Evolutionary conservation across 2,888 invertebrate species (phyloP).

Genomic region (Tachina grossa): DNA sequence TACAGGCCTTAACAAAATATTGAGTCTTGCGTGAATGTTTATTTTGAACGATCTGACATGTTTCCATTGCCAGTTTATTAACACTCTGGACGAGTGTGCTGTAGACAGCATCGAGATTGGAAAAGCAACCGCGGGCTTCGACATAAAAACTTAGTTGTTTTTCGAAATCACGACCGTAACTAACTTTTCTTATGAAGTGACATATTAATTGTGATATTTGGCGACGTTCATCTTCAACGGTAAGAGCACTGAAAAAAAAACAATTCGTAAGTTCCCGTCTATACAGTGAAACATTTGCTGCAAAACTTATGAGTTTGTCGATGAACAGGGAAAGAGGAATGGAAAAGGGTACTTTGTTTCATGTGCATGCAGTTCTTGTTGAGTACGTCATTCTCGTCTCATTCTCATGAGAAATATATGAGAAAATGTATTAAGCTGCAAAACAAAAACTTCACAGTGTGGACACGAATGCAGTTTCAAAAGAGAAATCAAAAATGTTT

Average conservation of each 20-base stretch:
- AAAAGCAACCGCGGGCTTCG: conserved; percentile 94
- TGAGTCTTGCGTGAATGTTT: conserved; percentile 91
- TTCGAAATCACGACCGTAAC: conserved; percentile 93
- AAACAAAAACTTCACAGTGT: too few relatives aligned
- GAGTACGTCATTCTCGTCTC: too few relatives aligned
- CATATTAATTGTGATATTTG: conserved; percentile 93
- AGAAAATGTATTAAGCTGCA: too few relatives aligned
- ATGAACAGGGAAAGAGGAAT: too few relatives aligned
- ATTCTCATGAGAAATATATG: too few relatives aligned
- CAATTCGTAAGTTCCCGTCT: conserved; percentile 1
- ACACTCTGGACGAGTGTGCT: conserved; percentile 94
- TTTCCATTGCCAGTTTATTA: conserved; percentile 89
- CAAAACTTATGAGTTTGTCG: too few relatives aligned
- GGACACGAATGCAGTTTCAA: too few relatives aligned
- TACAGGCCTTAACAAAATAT: conserved; percentile 95
- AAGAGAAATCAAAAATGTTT: too few relatives aligned
- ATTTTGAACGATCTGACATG: conserved; percentile 86
- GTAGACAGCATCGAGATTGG: conserved; percentile 94
- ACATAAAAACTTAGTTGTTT: conserved; percentile 96
- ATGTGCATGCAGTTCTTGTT: too few relatives aligned
- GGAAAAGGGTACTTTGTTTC: too few relatives aligned
- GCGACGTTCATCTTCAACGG: conserved; percentile 95
- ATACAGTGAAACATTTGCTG: too few relatives aligned
- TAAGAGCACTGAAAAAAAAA: conserved; percentile 87
- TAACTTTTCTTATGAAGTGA: conserved; percentile 90